Evolutionary conservation across 2,888 invertebrate species (phyloP), one percentile per base, ranked within the genome.

Genomic region (Amphipyra berbera): DNA sequence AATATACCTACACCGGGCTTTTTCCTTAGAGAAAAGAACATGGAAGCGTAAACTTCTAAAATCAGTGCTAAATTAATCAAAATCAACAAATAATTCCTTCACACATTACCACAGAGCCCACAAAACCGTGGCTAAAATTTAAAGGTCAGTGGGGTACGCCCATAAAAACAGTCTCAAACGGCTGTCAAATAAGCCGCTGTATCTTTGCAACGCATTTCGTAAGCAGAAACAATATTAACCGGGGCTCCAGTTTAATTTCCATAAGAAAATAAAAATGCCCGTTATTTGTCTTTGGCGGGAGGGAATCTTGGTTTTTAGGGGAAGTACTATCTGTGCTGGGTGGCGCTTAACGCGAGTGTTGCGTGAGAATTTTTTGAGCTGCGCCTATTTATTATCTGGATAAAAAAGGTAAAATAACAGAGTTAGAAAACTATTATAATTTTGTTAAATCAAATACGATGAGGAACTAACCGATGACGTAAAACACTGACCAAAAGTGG

Each of bases 241-340:
- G 70, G 62, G 66, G 65, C 64, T 60, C 71, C 75, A 72, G 73
- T 81, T 79, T 83, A 81, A 86, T 86, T 86, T 86, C 79, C 85
- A 85, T 86, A 86, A 84, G 79, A 84, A 85, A 83, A 86, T 85
- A 86, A 84, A 82, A 86, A 79, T 79, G 76, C 68, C 69, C 69
- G 52, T 65, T 73, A 76, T 81, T 78, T 81, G 78, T 76, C 69
- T 76, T 62, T 53, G 65, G 71, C n/a, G 46, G 65, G 61, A 47
- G 53, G 62, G 72, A 66, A 71, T 78, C 63, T 68, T 66, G 57
- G 63, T 61, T 60, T 76, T 79, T 72, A 68, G 64, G 41, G 49
- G 55, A 50, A 4, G n/a, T 71, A 73, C 64, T 69, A 62, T 54
- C 27, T 14, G 54, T 64, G 30, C 48, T 40, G 5, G 27, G 46